Percentiles rank a stretch among this genome's conserved stretches.
Conservation (phyloP, 2,113 vertebrate species). For the Coturnix japonica region DNA sequence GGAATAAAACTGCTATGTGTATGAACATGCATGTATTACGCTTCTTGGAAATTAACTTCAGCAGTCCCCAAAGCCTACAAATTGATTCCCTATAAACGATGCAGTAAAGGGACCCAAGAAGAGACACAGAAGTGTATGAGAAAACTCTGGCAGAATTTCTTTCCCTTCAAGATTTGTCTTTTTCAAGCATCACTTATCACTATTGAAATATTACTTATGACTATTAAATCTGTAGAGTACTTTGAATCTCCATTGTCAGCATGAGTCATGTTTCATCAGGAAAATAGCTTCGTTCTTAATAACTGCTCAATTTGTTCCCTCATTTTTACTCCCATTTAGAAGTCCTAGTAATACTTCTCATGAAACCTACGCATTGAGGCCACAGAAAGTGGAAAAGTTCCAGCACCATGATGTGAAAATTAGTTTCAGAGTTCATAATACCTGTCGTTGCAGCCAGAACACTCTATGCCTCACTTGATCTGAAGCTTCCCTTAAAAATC, state of each 20-base stretch:
- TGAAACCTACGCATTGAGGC: background rate
- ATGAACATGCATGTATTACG: accelerated
- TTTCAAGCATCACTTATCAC: conserved; percentile 24
- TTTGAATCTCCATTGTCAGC: conserved; percentile 42
- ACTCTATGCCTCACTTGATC: background rate
- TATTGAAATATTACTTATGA: conserved; percentile 49
- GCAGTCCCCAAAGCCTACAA: background rate
- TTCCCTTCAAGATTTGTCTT: conserved; percentile 13
- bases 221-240: conserved; percentile 31
- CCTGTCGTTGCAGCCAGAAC: background rate
- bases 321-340: conserved; percentile 29
- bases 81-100: accelerated
- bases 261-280: conserved; percentile 44
- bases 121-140: background rate
- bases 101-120: background rate
- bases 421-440: background rate
- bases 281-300: conserved; percentile 47
- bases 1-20: background rate
- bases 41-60: background rate
- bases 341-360: background rate
- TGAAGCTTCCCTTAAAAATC: background rate
- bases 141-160: background rate
- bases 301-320: conserved; percentile 15
- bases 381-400: background rate
- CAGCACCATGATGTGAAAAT: conserved; percentile 11